phyloP scores from a whole-genome alignment of 2,888 invertebrate genomes.

The Drosophila mettleri region DNA sequence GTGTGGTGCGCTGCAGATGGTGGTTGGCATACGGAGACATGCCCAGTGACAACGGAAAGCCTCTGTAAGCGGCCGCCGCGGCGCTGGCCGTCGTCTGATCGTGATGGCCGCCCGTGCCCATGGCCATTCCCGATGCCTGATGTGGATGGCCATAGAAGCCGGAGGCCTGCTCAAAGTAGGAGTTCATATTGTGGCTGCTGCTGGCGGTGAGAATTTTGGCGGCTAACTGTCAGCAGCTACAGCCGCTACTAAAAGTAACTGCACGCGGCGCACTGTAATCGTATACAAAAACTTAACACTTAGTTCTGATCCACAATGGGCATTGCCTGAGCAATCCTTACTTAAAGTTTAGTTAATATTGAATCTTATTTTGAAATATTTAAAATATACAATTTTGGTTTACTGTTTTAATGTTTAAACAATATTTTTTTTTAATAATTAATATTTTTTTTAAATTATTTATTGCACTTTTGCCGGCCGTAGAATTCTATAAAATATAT shows the following conservation, averaged over 20 bases:
- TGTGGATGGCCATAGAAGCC: conserved; percentile 98
- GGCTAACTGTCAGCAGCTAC: conserved; percentile 71
- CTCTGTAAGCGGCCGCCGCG: conserved; percentile 90
- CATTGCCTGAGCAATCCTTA: conserved; percentile 19
- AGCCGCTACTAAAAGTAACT: conserved; percentile 65
- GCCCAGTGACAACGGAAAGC: conserved; percentile 93
- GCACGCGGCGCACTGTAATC: conserved; percentile 47
- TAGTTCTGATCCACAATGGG: conserved; percentile 14
- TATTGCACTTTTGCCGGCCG: conserved; percentile 67
- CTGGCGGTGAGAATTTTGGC: conserved; percentile 85
- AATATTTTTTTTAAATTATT: conserved; percentile 6
- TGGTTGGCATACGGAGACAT: conserved; percentile 95
- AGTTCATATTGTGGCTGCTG: conserved; percentile 90
- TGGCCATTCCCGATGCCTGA: conserved; percentile 89
- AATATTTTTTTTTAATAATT: conserved; percentile 26
- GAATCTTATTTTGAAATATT: conserved; percentile 6
- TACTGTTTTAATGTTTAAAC: conserved; percentile 33
- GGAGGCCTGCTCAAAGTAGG: conserved; percentile 96
- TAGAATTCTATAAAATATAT: conserved; percentile 37
- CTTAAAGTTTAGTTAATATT: conserved; percentile 10
- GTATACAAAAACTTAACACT: conserved; percentile 18
- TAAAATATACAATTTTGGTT: conserved; percentile 18
- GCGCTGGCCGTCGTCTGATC: conserved; percentile 88
- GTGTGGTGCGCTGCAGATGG: conserved; percentile 91
- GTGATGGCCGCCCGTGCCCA: conserved; percentile 89